Conservation (phyloP, 1,140 invertebrate genomes). For the Matsumurasca onukii region DNA sequence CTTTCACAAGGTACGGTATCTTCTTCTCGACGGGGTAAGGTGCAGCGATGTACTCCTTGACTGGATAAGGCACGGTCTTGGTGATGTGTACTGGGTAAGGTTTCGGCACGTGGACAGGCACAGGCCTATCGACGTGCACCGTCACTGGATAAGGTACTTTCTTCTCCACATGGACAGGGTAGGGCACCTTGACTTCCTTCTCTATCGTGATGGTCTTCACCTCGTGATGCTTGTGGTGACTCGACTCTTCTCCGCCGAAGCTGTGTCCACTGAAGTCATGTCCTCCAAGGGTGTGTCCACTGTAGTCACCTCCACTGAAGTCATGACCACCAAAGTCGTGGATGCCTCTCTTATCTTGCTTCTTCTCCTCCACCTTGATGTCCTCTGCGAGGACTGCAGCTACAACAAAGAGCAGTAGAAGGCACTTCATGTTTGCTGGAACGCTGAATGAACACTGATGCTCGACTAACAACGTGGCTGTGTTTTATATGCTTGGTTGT, state of each 20-base stretch:
- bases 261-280: too few species aligned
- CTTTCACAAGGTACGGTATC: conserved; percentile 70
- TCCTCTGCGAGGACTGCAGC: conserved; percentile 46
- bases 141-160: conserved; percentile 68
- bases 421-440: conserved; percentile 14
- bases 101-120: conserved; percentile 35
- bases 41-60: conserved; percentile 61
- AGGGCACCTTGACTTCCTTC: conserved; percentile 61
- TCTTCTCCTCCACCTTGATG: conserved; percentile 51
- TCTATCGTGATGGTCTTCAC: conserved; percentile 26
- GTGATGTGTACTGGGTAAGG: conserved; percentile 45
- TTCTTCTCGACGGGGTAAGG: conserved; percentile 62
- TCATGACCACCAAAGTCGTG: conserved; percentile 47
- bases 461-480: neutral
- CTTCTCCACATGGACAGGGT: conserved; percentile 63
- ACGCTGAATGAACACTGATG: neutral
- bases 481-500: neutral
- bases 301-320: neutral
- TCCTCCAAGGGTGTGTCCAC: neutral
- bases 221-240: conserved; percentile 18
- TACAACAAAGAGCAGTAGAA: conserved; percentile 23
- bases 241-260: too few species aligned
- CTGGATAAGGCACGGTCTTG: conserved; percentile 57
- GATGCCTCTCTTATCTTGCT: conserved; percentile 53
- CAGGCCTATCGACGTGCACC: conserved; percentile 70